Conservation (phyloP, 2,888 invertebrate genomes). For the Perizoma flavofasciatum region DNA sequence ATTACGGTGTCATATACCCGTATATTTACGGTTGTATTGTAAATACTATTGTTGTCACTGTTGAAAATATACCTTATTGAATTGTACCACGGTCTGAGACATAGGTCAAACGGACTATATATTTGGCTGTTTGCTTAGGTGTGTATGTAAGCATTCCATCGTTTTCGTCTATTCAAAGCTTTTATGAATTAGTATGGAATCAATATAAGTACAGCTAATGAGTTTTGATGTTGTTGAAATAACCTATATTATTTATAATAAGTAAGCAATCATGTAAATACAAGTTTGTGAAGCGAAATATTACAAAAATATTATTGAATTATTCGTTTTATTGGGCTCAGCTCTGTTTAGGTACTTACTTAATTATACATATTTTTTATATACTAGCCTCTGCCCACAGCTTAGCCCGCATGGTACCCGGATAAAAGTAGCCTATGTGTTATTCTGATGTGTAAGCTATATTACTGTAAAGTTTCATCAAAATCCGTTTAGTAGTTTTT, state of each 20-base stretch:
- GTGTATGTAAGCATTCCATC: constrained; percentile 77
- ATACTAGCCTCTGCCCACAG: too few relatives aligned
- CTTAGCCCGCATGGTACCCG: too few relatives aligned
- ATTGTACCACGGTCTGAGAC: constrained; percentile 37
- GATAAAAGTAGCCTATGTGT: too few relatives aligned
- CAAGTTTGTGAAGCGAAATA: constrained; percentile 79
- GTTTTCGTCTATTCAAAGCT: constrained; percentile 53
- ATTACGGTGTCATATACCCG: constrained; percentile 62
- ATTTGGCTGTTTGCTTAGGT: constrained; percentile 50
- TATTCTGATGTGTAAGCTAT: too few relatives aligned
- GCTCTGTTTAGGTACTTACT: too few relatives aligned
- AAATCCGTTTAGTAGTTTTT: too few relatives aligned
- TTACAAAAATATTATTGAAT: constrained; percentile 67
- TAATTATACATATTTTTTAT: too few relatives aligned
- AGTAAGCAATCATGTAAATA: constrained; percentile 81
- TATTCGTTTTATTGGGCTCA: constrained; percentile 34
- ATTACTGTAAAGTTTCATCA: too few relatives aligned
- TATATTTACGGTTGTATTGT: constrained; percentile 55
- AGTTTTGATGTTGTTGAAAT: constrained; percentile 71
- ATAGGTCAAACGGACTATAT: constrained; percentile 32
- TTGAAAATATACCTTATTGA: constrained; percentile 46
- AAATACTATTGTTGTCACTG: constrained; percentile 68
- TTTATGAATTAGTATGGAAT: constrained; percentile 54
- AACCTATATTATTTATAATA: constrained; percentile 64
- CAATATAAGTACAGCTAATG: constrained; percentile 71